A percentile compares a stretch with the other conserved stretches of the same genome.
These are phyloP conservation scores for Plecturocebus donacophilus DNA, from an alignment of 2,113 vertebrate species.

Conservation along the genomic window DNA sequence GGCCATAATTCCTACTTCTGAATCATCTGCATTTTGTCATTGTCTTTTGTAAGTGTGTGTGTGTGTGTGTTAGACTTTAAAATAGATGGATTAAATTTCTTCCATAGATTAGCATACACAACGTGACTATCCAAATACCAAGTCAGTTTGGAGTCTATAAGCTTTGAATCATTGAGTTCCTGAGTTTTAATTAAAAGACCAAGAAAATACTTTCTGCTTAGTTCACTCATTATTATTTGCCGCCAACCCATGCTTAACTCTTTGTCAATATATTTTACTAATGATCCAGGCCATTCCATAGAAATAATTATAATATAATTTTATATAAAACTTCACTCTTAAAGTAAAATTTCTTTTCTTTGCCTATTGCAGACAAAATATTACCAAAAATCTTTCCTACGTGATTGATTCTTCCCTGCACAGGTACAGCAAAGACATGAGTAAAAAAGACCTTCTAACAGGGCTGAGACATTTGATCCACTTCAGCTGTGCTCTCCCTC, in stretches of 20 bases:
- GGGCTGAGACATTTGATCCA: slow-evolving; percentile 61
- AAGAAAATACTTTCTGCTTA: background rate
- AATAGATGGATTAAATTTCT: background rate
- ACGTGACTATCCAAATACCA: background rate
- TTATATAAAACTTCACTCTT: background rate
- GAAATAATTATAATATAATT: background rate
- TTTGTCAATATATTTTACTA: background rate
- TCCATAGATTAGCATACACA: background rate
- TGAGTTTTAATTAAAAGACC: background rate
- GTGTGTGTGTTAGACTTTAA: background rate
- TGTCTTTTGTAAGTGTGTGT: background rate
- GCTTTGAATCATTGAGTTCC: background rate
- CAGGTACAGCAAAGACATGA: background rate
- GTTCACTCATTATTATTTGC: background rate
- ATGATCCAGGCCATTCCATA: background rate
- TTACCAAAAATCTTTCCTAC: background rate
- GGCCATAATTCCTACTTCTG: background rate
- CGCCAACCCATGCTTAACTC: background rate
- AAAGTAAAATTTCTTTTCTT: background rate
- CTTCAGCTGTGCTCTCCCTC: slow-evolving; percentile 46
- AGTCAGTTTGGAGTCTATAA: background rate
- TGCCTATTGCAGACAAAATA: background rate
- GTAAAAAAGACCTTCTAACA: background rate
- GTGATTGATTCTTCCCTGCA: background rate
- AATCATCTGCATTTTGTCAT: background rate